Conservation (phyloP, 2,888 invertebrate species). For the Coelogynopora nodosa region DNA sequence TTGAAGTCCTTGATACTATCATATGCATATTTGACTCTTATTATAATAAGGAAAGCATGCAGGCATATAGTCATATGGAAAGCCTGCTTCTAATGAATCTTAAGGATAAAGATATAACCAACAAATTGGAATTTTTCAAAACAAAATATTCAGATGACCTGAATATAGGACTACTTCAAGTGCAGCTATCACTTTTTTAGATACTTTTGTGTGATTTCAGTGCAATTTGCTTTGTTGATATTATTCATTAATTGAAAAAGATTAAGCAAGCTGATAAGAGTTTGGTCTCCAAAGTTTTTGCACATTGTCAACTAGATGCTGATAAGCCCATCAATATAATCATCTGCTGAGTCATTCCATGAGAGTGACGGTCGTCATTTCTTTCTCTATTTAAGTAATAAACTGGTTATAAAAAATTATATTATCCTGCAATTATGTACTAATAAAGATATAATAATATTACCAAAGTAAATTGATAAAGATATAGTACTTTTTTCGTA, state of each 20-base stretch:
- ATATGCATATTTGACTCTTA: neutral
- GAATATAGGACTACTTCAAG: slow-evolving; percentile 13
- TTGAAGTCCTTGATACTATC: neutral
- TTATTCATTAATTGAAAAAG: neutral
- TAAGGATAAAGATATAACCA: neutral
- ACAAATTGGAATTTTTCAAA: neutral
- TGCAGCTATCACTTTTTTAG: neutral
- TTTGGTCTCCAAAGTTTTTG: neutral
- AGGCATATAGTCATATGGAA: neutral
- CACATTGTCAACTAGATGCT: neutral
- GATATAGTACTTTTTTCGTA: neutral
- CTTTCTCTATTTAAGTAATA: neutral
- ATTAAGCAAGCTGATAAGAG: neutral
- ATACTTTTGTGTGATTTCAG: slow-evolving; percentile 14
- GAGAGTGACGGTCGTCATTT: neutral
- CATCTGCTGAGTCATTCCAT: neutral
- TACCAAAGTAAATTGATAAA: neutral
- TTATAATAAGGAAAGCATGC: neutral
- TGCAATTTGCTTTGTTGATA: neutral
- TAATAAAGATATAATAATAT: neutral
- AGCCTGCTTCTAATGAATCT: neutral
- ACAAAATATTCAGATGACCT: neutral
- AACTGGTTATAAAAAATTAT: neutral
- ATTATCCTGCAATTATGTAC: neutral
- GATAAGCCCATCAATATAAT: neutral